These are phyloP conservation scores for Silurus aristotelis DNA, from an alignment of 2,797 vertebrate species.

Conservation along the genomic window DNA sequence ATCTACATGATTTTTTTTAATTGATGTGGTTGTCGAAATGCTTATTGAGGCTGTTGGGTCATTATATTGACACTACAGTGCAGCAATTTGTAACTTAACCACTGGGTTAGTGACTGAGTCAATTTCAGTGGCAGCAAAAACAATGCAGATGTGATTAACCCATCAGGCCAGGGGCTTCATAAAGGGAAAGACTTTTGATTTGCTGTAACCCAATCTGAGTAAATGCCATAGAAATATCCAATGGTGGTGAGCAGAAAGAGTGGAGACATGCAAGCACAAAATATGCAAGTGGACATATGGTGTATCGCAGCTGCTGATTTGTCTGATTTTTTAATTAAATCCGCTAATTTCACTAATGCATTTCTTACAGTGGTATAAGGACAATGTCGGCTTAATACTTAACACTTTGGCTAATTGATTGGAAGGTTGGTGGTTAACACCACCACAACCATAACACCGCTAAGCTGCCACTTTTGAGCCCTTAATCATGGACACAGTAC, in stretches of 20 bases:
- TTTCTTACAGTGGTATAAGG: background rate
- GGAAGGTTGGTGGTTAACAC: no score
- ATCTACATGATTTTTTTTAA: background rate
- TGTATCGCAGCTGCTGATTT: background rate
- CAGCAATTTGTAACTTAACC: background rate
- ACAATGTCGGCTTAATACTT: no score
- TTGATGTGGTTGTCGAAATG: no score
- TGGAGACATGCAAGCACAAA: background rate
- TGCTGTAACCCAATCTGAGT: background rate
- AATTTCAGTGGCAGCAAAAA: background rate
- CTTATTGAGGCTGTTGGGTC: background rate
- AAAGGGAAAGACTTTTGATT: background rate
- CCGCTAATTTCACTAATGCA: background rate
- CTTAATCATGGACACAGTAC: no score
- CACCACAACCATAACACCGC: no score
- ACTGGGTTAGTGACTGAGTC: background rate
- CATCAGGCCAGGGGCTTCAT: background rate
- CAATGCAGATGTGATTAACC: background rate
- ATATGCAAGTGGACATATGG: background rate
- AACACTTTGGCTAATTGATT: no score
- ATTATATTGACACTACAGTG: background rate
- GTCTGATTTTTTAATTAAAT: background rate
- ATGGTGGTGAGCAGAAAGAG: background rate
- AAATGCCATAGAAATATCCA: background rate
- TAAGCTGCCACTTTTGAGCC: no score